Evolutionary conservation across 2,113 vertebrate genomes (phyloP), one percentile per base, ranked within the genome.

Genomic region (Cyprinodon variegatus): DNA sequence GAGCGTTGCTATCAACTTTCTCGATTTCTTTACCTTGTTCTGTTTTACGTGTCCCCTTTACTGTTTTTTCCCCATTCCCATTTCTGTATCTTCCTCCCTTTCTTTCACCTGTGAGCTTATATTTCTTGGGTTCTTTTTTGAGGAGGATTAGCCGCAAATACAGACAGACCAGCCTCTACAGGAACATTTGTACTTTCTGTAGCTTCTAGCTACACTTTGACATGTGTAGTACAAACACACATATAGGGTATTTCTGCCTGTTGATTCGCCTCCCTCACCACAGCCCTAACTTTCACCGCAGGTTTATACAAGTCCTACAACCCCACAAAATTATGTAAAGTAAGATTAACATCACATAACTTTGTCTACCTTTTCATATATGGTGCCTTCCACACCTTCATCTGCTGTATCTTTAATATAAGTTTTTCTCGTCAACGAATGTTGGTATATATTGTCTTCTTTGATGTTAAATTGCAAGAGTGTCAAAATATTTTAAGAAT

Each of bases 291-390:
- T 45, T 68, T 68, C 63, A 20, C 48, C 36, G 3, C 86, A 79
- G 66, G 88, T 83, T 85, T 46, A 63, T 61, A 83, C 88, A 90
- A 67, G 86, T 74, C 70, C 64, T 15, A 40, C 70, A 68, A n/a
- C 57, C 71, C 48, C 67, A 12, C 66, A 82, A 17, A 81, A 41
- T 73, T 37, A 41, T 37, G 43, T 14, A 64, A 39, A 65, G 61
- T 46, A 0, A 79, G 74, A 79, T 71, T 43, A 70, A 20, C 12
- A 68, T 74, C 50, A 37, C 17, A 14, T 13, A 37, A 29, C 41
- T 61, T 37, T 38, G 41, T 78, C 70, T 57, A 2, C 65, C 8
- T 29, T 60, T 46, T 43, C 45, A 29, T 15, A 29, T 14, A 8
- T 37, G 3, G 36, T n/a, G 29, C 41, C 41, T 40, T 57, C 39